phyloP scores from a whole-genome alignment of 2,797 vertebrate species.

The Trachops cirrhosus region DNA sequence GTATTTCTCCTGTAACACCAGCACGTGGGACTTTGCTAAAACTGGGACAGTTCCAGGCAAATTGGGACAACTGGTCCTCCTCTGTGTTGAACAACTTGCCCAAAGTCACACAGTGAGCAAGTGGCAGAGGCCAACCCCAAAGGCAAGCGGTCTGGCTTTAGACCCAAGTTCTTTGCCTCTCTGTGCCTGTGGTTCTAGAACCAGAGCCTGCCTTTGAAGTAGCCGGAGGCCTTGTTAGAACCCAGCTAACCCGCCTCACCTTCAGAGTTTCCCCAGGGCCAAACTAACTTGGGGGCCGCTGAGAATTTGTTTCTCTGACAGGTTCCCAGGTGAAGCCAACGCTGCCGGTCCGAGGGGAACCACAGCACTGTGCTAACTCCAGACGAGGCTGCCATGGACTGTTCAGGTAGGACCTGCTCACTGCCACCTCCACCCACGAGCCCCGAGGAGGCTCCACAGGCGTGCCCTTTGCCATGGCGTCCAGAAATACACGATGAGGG shows the following conservation, averaged over 20 bases:
- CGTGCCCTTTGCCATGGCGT: fast-evolving
- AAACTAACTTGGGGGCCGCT: background rate
- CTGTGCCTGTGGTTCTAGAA: fast-evolving
- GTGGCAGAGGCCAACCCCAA: background rate
- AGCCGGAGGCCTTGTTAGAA: background rate
- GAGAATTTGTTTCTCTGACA: background rate
- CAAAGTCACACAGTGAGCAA: background rate
- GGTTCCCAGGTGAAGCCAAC: background rate
- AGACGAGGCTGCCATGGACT: background rate
- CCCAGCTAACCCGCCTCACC: background rate
- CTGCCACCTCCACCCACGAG: background rate
- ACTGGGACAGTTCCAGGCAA: background rate
- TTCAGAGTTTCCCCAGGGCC: background rate
- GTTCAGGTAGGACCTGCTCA: background rate
- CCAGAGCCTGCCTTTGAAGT: background rate
- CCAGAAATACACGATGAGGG: background rate
- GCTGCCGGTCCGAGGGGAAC: fast-evolving
- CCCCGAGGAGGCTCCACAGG: background rate
- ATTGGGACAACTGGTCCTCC: background rate
- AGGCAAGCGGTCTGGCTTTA: background rate
- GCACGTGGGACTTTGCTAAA: background rate
- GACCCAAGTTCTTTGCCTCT: background rate
- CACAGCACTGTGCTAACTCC: fast-evolving
- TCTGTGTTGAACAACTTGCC: background rate
- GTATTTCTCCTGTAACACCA: background rate